Conservation (phyloP, 2,797 vertebrate species). For the Gouania willdenowi region DNA sequence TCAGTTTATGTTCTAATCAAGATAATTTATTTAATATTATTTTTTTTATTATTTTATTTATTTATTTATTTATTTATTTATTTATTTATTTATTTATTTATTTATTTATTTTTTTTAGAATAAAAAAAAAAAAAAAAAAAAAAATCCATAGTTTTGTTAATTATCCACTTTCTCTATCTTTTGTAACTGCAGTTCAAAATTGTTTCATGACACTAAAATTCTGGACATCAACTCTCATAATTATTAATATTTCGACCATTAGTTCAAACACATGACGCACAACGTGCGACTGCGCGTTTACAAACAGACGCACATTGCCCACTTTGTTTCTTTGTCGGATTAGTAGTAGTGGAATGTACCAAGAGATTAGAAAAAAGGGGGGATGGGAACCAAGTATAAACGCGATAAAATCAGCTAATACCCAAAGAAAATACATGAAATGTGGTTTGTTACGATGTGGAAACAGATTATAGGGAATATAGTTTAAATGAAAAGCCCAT, state of each 20-base stretch:
- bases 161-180: no score
- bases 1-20: no score
- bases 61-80: no score
- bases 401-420: no score
- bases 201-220: no score
- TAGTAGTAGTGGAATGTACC: conserved; percentile 54
- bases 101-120: no score
- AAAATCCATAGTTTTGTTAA: no score
- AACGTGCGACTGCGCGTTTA: conserved; percentile 25
- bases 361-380: neutral
- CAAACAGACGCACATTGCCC: conserved; percentile 60
- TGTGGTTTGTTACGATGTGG: rapidly evolving
- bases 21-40: no score
- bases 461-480: rapidly evolving
- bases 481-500: rapidly evolving
- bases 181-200: no score
- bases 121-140: no score
- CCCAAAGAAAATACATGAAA: rapidly evolving
- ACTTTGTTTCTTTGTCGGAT: neutral
- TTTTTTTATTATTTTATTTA: no score
- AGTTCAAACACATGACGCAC: neutral
- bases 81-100: no score
- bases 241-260: rapidly evolving
- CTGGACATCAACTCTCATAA: neutral
- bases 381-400: rapidly evolving